Evolutionary conservation across 2,797 vertebrate species (phyloP).

Genomic region (Dicrostonyx torquatus): DNA sequence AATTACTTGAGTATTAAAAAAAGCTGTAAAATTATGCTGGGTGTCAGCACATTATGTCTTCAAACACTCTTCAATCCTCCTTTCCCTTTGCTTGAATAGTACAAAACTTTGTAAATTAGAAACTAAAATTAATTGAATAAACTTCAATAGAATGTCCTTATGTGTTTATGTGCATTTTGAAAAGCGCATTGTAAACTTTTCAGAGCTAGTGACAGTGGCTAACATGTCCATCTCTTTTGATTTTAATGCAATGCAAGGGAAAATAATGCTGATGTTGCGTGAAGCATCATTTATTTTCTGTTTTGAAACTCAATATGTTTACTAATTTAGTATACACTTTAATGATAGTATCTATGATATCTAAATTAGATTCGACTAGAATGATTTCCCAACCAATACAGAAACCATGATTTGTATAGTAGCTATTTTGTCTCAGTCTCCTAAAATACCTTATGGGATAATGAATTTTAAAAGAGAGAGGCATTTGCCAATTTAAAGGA

Average conservation of each 20-base stretch:
- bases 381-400: constrained; percentile 41
- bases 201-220: constrained; percentile 52
- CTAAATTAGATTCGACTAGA: constrained; percentile 44
- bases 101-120: constrained; percentile 84
- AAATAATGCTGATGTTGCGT: constrained; percentile 26
- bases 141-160: constrained; percentile 80
- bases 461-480: not conserved
- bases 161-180: constrained; percentile 81
- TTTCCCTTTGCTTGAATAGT: constrained; percentile 85
- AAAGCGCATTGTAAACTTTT: constrained; percentile 67
- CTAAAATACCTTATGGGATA: constrained; percentile 1
- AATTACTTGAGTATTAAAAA: constrained; percentile 86
- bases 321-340: constrained; percentile 47
- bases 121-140: constrained; percentile 86
- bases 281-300: constrained; percentile 68
- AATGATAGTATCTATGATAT: not conserved
- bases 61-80: constrained; percentile 77
- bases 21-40: constrained; percentile 81
- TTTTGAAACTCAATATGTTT: constrained; percentile 53
- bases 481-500: not conserved
- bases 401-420: not conserved
- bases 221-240: not conserved
- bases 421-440: constrained; percentile 15
- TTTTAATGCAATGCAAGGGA: not conserved
- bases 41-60: constrained; percentile 81